Evolutionary conservation across 2,797 vertebrate species (phyloP).

Genomic region (Schizopygopsis malacanthus): DNA sequence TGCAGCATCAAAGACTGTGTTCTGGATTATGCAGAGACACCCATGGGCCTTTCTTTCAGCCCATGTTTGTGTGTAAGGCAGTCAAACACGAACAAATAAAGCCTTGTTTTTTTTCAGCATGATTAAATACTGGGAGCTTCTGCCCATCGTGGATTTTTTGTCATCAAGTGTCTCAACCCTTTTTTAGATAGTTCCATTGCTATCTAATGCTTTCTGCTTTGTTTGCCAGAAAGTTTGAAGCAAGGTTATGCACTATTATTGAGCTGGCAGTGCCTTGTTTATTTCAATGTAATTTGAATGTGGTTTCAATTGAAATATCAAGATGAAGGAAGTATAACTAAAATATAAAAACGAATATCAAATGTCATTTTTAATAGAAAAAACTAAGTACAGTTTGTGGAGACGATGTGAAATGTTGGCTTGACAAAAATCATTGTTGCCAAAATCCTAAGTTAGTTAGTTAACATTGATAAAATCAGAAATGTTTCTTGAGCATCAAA

Average conservation of each 20-base stretch:
- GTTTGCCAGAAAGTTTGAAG: not conserved
- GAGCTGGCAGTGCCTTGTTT: not conserved
- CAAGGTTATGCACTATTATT: not conserved
- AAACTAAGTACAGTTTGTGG: not conserved
- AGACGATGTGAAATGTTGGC: no score
- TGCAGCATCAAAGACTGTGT: conserved; percentile 35
- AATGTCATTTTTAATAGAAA: not conserved
- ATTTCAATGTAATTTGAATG: not conserved
- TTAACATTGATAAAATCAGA: no score
- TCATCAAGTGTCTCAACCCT: not conserved
- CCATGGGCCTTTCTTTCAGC: not conserved
- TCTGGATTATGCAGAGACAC: no score
- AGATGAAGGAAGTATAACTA: not conserved
- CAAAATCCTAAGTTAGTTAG: no score
- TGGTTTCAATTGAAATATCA: not conserved
- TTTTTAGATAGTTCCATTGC: not conserved
- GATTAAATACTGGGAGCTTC: not conserved
- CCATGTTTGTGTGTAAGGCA: conserved; percentile 4
- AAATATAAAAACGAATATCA: not conserved
- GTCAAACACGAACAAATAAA: conserved; percentile 10
- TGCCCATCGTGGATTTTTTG: not conserved
- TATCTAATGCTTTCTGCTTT: not conserved
- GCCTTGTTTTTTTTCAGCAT: not conserved
- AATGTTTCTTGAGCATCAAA: no score
- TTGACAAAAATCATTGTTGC: no score